Percentiles rank a stretch among this genome's conserved stretches.
Evolutionary conservation across 2,888 invertebrate species (phyloP).

Genomic region (Eristalinus aeneus): DNA sequence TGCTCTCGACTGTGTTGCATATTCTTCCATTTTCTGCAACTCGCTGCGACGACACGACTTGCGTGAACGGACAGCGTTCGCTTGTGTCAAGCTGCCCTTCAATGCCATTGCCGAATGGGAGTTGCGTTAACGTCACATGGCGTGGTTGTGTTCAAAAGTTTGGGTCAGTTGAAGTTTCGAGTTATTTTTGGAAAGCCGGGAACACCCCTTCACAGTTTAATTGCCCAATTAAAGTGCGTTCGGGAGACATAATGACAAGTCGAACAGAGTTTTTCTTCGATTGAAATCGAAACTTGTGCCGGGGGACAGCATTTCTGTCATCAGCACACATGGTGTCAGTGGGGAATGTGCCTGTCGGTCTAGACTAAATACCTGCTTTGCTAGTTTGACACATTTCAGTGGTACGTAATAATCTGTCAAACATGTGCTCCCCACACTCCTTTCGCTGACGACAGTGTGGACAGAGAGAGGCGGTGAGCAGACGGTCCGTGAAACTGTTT

Average conservation of each 20-base stretch:
- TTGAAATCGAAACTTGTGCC: neutral
- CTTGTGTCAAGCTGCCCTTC: neutral
- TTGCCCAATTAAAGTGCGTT: neutral
- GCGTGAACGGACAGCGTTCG: neutral
- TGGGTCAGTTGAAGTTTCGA: neutral
- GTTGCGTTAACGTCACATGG: neutral
- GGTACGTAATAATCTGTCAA: neutral
- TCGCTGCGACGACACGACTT: neutral
- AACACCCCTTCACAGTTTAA: neutral
- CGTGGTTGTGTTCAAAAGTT: neutral
- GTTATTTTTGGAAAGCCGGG: neutral
- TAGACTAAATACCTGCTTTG: neutral
- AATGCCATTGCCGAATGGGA: neutral
- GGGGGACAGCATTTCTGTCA: neutral
- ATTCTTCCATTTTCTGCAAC: neutral
- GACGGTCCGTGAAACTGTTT: neutral
- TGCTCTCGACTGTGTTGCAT: neutral
- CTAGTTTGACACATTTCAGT: too few species aligned
- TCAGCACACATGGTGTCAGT: neutral
- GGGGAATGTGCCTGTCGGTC: neutral
- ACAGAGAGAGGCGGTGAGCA: neutral
- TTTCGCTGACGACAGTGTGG: neutral
- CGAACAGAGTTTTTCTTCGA: neutral
- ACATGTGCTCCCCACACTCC: neutral
- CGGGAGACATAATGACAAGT: neutral